phyloP scores from a whole-genome alignment of 2,888 invertebrate species.

The Pterostichus niger region DNA sequence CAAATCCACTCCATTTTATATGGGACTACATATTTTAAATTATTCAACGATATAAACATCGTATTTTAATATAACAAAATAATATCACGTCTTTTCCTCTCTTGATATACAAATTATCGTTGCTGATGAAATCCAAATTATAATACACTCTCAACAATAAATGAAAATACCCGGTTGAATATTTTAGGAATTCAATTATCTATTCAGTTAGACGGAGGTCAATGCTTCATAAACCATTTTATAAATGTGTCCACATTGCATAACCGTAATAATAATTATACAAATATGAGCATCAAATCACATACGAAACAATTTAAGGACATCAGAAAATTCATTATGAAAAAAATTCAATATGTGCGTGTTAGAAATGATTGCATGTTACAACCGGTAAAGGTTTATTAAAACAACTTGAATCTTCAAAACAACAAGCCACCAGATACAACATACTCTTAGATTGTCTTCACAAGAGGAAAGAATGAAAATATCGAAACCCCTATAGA shows the following conservation, averaged over 20 bases:
- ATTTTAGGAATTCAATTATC: conserved; percentile 2
- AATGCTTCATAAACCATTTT: not conserved
- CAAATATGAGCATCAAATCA: not conserved
- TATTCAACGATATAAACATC: too few relatives aligned
- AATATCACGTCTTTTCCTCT: too few relatives aligned
- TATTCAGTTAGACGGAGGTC: not conserved
- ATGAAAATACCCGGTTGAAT: not conserved
- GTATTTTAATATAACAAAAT: too few relatives aligned
- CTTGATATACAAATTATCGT: too few relatives aligned
- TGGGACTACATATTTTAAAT: too few relatives aligned
- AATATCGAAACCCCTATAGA: not conserved
- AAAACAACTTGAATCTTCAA: conserved; percentile 15
- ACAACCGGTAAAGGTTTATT: not conserved
- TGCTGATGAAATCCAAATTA: too few relatives aligned
- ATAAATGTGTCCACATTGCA: not conserved
- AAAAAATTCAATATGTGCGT: conserved; percentile 21
- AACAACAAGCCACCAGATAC: not conserved
- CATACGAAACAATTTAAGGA: not conserved
- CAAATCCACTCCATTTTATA: too few relatives aligned
- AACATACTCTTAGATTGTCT: too few relatives aligned
- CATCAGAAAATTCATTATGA: not conserved
- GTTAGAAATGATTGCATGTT: conserved; percentile 22
- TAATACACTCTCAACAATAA: too few relatives aligned
- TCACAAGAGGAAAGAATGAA: not conserved
- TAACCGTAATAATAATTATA: not conserved